These are phyloP conservation scores for Centropristis striata DNA, from an alignment of 2,113 vertebrate genomes.

Conservation along the genomic window DNA sequence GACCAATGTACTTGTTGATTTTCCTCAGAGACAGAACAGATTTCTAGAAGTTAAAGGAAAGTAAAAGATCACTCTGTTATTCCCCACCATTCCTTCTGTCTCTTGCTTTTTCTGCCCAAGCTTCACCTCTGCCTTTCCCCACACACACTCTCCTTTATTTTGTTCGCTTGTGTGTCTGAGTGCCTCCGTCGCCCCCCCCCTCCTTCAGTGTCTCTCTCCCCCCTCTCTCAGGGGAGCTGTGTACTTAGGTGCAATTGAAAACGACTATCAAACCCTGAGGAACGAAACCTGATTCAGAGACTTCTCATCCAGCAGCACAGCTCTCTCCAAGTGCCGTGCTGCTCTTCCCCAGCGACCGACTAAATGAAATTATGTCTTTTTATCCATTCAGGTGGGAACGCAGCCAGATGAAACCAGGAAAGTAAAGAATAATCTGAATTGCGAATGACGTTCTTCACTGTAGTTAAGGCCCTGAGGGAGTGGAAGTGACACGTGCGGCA, in stretches of 20 bases:
- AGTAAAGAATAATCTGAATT: conserved; percentile 62
- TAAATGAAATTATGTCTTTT: conserved; percentile 76
- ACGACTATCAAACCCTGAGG: conserved; percentile 73
- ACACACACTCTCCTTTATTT: conserved; percentile 28
- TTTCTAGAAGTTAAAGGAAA: neutral
- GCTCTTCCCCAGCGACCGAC: conserved; percentile 54
- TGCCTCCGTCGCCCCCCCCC: conserved; percentile 21
- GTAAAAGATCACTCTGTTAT: neutral
- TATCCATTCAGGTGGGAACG: conserved; percentile 65
- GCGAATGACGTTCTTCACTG: conserved; percentile 47
- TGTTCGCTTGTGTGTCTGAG: conserved; percentile 46
- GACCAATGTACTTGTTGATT: conserved; percentile 16
- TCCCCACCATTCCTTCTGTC: neutral
- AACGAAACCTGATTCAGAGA: conserved; percentile 74
- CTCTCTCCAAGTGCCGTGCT: conserved; percentile 50
- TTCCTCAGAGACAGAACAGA: neutral
- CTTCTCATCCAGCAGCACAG: conserved; percentile 64
- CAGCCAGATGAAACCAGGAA: conserved; percentile 52
- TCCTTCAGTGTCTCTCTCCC: conserved; percentile 23
- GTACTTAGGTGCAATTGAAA: conserved; percentile 77
- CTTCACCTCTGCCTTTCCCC: conserved; percentile 1
- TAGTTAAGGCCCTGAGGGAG: conserved; percentile 37
- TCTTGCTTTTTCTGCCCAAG: neutral
- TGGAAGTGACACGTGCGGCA: conserved; percentile 47
- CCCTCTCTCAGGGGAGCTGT: conserved; percentile 65